Evolutionary conservation across 2,113 vertebrate genomes (phyloP).

Genomic region (Salvelinus fontinalis): DNA sequence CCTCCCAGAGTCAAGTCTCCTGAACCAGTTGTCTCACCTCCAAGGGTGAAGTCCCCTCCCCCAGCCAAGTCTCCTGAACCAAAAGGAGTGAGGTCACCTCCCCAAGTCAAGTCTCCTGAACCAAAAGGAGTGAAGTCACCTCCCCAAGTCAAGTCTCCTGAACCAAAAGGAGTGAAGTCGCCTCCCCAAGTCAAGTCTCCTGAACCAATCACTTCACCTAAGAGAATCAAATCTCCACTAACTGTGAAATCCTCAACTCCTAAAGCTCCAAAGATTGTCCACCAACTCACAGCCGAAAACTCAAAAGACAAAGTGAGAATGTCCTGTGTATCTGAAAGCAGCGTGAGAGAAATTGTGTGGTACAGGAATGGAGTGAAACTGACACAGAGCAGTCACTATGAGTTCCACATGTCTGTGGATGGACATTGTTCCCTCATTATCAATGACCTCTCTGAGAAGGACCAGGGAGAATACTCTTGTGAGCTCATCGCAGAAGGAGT

Average conservation of each 20-base stretch:
- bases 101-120: constrained; percentile 53
- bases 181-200: constrained; percentile 75
- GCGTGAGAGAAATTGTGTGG: constrained; percentile 86
- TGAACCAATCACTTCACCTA: constrained; percentile 72
- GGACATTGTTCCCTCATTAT: constrained; percentile 90
- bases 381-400: constrained; percentile 83
- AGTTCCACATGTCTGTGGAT: constrained; percentile 85
- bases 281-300: constrained; percentile 82
- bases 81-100: constrained; percentile 3
- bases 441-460: constrained; percentile 80
- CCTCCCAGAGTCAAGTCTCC: constrained; percentile 67
- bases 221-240: constrained; percentile 83
- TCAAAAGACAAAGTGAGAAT: constrained; percentile 83
- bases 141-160: constrained; percentile 74
- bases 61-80: constrained; percentile 61
- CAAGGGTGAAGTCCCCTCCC: constrained; percentile 42
- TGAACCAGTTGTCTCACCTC: constrained; percentile 40
- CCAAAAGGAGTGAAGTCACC: constrained; percentile 70
- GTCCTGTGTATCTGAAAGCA: constrained; percentile 87
- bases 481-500: constrained; percentile 87
- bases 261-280: constrained; percentile 84
- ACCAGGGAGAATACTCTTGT: constrained; percentile 92
- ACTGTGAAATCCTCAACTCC: constrained; percentile 73
- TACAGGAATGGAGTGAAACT: constrained; percentile 88
- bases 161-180: constrained; percentile 82